Percentiles rank a stretch among this genome's conserved stretches.
phyloP scores from a whole-genome alignment of 2,797 vertebrate species.

The Chelmon rostratus region DNA sequence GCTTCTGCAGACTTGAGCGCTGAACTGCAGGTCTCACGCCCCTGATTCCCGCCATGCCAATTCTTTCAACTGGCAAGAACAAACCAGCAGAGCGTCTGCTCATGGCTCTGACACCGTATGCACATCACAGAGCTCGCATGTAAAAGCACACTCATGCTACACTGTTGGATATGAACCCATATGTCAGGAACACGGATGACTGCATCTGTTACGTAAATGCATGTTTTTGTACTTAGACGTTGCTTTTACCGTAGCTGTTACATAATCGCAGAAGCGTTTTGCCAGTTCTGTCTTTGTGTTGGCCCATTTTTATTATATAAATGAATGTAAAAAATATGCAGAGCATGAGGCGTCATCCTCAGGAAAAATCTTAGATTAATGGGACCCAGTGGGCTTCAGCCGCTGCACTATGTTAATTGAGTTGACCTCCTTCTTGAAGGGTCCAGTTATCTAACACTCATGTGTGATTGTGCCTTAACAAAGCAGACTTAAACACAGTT shows the following conservation, averaged over 20 bases:
- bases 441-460: conserved; percentile 12
- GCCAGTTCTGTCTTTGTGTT: conserved; percentile 6
- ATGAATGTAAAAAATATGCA: background rate
- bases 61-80: conserved; percentile 11
- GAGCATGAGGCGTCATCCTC: conserved; percentile 4
- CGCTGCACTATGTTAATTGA: conserved; percentile 23
- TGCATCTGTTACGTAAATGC: conserved; percentile 44
- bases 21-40: background rate
- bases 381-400: conserved; percentile 9
- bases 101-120: background rate
- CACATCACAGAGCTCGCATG: background rate
- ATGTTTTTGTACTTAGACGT: conserved; percentile 23
- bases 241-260: background rate
- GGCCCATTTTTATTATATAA: background rate
- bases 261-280: conserved; percentile 7
- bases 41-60: background rate
- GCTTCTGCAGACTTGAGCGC: no score
- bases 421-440: conserved; percentile 26
- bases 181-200: conserved; percentile 13
- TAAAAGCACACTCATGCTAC: background rate
- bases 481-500: background rate
- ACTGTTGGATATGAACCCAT: conserved; percentile 7
- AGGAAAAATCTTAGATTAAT: conserved; percentile 25
- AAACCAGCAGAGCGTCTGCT: conserved; percentile 12
- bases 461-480: conserved; percentile 1